Evolutionary conservation across 2,888 invertebrate genomes (phyloP).

Genomic region (Drosophila mayaguana): DNA sequence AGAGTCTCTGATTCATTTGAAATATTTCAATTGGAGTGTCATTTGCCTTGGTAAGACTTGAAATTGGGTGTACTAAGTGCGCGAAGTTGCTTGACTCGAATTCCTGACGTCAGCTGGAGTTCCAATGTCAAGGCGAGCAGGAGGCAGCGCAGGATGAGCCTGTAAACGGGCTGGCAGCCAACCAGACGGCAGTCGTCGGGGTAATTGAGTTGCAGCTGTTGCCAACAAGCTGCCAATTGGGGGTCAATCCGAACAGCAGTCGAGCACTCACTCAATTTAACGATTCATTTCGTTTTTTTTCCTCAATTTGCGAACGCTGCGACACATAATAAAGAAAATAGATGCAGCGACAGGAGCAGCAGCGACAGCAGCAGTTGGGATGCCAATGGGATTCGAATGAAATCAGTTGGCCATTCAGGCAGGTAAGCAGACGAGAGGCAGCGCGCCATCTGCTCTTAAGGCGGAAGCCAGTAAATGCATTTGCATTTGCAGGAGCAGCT

Average conservation of each 20-base stretch:
- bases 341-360: constrained; percentile 15
- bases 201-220: constrained; percentile 45
- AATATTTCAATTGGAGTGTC: background rate
- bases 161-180: background rate
- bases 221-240: constrained; percentile 7
- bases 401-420: constrained; percentile 2
- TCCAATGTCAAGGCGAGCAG: constrained; percentile 12
- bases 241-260: constrained; percentile 6
- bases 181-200: constrained; percentile 7
- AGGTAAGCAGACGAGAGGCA: constrained; percentile 15
- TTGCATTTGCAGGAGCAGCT: constrained; percentile 3
- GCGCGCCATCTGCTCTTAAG: constrained; percentile 1
- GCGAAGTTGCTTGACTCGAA: background rate
- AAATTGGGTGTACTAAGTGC: constrained; percentile 4
- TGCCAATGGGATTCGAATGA: constrained; percentile 7
- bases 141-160: background rate
- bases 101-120: constrained; percentile 9
- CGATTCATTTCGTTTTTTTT: constrained; percentile 63
- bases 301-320: constrained; percentile 27
- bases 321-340: constrained; percentile 39
- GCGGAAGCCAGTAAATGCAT: constrained; percentile 16
- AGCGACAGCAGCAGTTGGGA: background rate
- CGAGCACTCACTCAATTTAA: constrained; percentile 59
- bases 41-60: background rate
- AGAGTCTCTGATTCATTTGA: background rate